phyloP scores from a whole-genome alignment of 2,888 invertebrate species.

The Lepidochitona cinerea region DNA sequence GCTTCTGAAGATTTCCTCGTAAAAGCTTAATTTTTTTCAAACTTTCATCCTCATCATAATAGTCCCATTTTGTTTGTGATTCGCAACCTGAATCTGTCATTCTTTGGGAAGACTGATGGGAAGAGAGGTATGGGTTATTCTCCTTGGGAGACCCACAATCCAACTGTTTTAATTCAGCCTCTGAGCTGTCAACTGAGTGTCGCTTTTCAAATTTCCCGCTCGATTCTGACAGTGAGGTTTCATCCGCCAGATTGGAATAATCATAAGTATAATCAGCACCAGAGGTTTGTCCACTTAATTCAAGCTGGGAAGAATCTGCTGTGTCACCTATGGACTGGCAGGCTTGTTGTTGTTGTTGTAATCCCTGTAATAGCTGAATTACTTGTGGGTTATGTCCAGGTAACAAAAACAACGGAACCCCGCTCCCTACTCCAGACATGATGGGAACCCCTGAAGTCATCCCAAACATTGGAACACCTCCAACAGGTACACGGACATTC shows the following conservation, averaged over 20 bases:
- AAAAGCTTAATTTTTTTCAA: neutral
- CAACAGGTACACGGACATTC: neutral
- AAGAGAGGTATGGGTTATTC: neutral
- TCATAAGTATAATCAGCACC: neutral
- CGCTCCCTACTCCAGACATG: neutral
- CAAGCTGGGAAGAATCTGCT: neutral
- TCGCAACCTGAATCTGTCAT: neutral
- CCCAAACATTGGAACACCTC: neutral
- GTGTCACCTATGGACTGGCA: neutral
- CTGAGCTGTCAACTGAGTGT: neutral
- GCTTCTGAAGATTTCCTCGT: neutral
- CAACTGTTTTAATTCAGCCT: neutral
- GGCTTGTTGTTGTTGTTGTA: conserved; percentile 29
- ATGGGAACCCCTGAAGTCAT: neutral
- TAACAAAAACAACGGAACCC: conserved; percentile 32
- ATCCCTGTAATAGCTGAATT: conserved; percentile 44
- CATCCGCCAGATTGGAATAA: neutral
- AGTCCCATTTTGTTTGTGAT: neutral
- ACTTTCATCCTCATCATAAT: neutral
- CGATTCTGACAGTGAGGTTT: neutral
- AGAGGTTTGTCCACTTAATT: neutral
- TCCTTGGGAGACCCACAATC: neutral
- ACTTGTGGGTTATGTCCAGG: conserved; percentile 48
- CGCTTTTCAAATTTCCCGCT: neutral
- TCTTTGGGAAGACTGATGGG: neutral